Percentiles rank a stretch among this genome's conserved stretches.
Evolutionary conservation across 2,797 vertebrate species (phyloP).

Genomic region (Dromococcyx pavoninus): DNA sequence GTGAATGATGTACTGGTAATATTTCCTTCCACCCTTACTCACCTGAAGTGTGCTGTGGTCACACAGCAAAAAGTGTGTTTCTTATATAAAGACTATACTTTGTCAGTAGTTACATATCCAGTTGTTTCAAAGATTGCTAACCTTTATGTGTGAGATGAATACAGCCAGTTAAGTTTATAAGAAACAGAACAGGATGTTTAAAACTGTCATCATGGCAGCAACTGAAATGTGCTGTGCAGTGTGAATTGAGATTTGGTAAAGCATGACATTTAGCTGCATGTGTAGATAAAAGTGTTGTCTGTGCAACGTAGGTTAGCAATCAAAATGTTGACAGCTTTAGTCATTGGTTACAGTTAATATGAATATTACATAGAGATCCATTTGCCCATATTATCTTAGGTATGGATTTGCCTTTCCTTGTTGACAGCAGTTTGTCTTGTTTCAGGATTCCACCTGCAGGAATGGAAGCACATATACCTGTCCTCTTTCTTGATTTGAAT

Average conservation of each 20-base stretch:
- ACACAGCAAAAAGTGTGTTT: neutral
- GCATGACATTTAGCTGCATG: neutral
- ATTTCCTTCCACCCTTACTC: neutral
- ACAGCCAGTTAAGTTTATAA: neutral
- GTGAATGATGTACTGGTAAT: neutral
- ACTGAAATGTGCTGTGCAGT: neutral
- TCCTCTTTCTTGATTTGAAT: constrained; percentile 95
- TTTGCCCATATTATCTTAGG: neutral
- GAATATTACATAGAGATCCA: neutral
- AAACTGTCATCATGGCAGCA: neutral
- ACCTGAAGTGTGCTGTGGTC: neutral
- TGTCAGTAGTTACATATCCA: neutral
- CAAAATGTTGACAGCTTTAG: neutral
- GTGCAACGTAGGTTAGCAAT: neutral
- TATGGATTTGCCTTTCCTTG: neutral
- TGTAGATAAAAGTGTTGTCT: neutral
- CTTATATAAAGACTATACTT: neutral
- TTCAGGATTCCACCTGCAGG: constrained; percentile 89
- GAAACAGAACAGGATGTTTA: neutral
- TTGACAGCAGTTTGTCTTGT: constrained; percentile 56
- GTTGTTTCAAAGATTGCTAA: neutral
- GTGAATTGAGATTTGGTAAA: neutral
- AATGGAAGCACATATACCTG: constrained; percentile 95
- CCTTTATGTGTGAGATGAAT: neutral
- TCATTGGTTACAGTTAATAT: neutral